Evolutionary conservation across 2,888 invertebrate species (phyloP).

Genomic region (Apocheima hispidaria): DNA sequence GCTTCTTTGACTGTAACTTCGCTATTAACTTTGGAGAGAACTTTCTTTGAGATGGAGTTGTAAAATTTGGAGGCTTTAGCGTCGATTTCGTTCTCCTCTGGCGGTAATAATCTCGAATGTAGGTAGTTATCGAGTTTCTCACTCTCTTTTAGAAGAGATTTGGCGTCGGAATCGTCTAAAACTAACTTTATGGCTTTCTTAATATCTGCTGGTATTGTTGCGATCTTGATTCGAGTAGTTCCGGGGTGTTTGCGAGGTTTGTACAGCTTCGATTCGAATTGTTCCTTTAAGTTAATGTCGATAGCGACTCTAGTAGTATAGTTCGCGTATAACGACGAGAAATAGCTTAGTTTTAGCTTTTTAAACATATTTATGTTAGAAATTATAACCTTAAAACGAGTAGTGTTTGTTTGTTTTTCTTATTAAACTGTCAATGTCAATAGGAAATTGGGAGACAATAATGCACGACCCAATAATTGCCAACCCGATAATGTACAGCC

Average conservation of each 20-base stretch:
- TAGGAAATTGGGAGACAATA: no score
- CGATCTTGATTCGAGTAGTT: constrained; percentile 80
- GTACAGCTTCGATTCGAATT: constrained; percentile 79
- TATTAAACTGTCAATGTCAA: neutral
- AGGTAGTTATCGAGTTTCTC: constrained; percentile 86
- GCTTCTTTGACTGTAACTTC: constrained; percentile 67
- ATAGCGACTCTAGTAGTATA: constrained; percentile 78
- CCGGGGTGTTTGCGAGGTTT: constrained; percentile 92
- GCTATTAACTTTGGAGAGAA: constrained; percentile 53
- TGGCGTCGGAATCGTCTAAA: constrained; percentile 86
- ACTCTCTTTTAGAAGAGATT: constrained; percentile 84
- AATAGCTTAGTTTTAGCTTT: constrained; percentile 61
- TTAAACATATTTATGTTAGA: constrained; percentile 67
- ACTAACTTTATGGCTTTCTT: constrained; percentile 84
- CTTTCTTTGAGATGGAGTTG: constrained; percentile 66
- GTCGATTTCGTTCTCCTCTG: constrained; percentile 85
- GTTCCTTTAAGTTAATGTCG: constrained; percentile 78
- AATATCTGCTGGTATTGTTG: constrained; percentile 87
- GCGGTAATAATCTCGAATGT: constrained; percentile 87
- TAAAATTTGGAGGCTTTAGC: constrained; percentile 75
- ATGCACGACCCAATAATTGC: no score
- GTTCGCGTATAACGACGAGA: constrained; percentile 55
- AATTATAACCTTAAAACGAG: neutral
- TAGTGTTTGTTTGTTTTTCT: neutral
- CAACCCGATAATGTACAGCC: no score